A percentile compares a stretch with the other conserved stretches of the same genome.
Evolutionary conservation across 2,888 invertebrate species (phyloP).

Genomic region (Taphrorychus bicolor): DNA sequence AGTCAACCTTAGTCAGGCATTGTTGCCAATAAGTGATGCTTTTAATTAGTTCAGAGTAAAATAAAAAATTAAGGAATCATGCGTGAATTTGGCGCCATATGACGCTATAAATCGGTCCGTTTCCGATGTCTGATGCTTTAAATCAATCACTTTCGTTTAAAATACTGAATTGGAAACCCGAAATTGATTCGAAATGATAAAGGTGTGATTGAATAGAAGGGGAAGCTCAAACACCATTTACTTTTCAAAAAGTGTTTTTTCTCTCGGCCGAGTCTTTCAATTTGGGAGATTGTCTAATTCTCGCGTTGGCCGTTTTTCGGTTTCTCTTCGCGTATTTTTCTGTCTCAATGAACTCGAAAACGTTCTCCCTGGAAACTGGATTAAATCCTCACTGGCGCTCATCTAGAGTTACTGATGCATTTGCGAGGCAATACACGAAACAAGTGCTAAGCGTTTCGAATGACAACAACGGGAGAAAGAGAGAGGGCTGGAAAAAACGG

Average conservation of each 20-base stretch:
- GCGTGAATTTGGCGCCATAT: too few species aligned
- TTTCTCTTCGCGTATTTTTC: neutral
- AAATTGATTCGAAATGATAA: neutral
- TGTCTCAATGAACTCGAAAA: neutral
- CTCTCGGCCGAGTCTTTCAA: neutral
- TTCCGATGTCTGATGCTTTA: too few species aligned
- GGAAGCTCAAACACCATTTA: neutral
- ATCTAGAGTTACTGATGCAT: too few species aligned
- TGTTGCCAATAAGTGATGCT: too few species aligned
- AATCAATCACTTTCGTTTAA: neutral
- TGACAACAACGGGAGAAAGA: neutral
- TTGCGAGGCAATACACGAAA: neutral
- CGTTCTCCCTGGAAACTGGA: neutral
- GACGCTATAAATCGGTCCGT: too few species aligned
- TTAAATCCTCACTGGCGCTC: neutral
- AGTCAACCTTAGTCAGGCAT: too few species aligned
- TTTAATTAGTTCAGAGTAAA: too few species aligned
- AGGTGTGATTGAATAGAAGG: neutral
- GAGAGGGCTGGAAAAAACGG: neutral
- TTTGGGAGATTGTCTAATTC: neutral
- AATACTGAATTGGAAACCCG: neutral
- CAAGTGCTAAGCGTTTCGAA: constrained; percentile 2
- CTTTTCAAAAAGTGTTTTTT: neutral
- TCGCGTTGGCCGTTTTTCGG: neutral
- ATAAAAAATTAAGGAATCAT: too few species aligned